A percentile compares a stretch with the other conserved stretches of the same genome.
Conservation (phyloP, 2,113 vertebrate species). For the Morone chrysops region DNA sequence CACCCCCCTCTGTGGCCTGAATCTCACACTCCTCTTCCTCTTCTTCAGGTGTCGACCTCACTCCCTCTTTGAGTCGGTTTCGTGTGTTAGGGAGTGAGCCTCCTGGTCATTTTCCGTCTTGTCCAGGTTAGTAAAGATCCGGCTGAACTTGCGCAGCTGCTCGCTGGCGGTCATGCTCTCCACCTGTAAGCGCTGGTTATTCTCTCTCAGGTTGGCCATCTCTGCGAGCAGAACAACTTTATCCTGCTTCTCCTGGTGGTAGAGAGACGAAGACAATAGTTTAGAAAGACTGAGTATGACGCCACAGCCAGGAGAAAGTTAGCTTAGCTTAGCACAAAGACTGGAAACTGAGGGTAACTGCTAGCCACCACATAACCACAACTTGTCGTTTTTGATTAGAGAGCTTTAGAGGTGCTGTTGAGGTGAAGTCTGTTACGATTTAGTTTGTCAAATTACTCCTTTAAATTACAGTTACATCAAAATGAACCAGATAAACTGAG, state of each 20-base stretch:
- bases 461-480: neutral
- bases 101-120: conserved; percentile 69
- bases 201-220: conserved; percentile 91
- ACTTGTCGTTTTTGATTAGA: neutral
- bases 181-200: conserved; percentile 93
- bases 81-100: conserved; percentile 36
- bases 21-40: neutral
- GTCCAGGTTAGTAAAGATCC: conserved; percentile 83
- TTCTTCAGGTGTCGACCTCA: conserved; percentile 48
- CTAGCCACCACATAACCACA: too few relatives aligned
- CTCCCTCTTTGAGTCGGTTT: conserved; percentile 65
- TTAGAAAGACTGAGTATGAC: neutral
- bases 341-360: neutral
- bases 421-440: neutral
- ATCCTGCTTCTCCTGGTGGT: conserved; percentile 92
- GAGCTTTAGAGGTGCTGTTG: neutral
- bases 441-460: neutral
- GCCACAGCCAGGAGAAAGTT: neutral
- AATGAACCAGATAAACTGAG: too few relatives aligned
- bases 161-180: conserved; percentile 89
- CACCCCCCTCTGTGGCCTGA: conserved; percentile 21
- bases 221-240: conserved; percentile 91
- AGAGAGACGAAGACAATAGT: neutral
- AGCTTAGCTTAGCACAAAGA: neutral
- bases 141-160: conserved; percentile 91